Conservation (phyloP, 1,140 invertebrate species). For the Subanguina moxae region DNA sequence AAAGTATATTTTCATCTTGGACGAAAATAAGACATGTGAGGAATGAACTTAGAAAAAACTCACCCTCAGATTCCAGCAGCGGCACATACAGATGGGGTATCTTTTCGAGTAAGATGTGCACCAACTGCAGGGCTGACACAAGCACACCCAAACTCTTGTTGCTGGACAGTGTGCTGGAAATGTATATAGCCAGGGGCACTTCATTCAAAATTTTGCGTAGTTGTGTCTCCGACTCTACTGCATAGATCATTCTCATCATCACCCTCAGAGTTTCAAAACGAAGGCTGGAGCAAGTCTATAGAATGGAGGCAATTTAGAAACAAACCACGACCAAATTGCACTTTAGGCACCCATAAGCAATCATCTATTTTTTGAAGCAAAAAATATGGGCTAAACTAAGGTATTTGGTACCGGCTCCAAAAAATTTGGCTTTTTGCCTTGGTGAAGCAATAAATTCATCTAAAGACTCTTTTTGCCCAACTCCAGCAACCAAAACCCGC, state of each 20-base stretch:
- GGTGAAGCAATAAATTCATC: too few species aligned
- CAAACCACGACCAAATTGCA: slow-evolving; percentile 7
- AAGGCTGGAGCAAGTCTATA: slow-evolving; percentile 26
- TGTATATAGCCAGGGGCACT: slow-evolving; percentile 43
- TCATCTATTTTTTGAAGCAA: too few species aligned
- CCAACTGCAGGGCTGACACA: slow-evolving; percentile 49
- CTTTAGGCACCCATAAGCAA: slow-evolving; percentile 19
- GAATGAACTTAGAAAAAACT: too few species aligned
- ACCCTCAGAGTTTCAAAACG: slow-evolving; percentile 46
- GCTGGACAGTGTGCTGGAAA: slow-evolving; percentile 41
- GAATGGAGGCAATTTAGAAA: slow-evolving; percentile 24
- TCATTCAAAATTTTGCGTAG: slow-evolving; percentile 28
- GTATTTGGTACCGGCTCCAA: too few species aligned
- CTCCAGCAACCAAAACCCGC: too few species aligned
- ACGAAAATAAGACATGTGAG: slow-evolving; percentile 22
- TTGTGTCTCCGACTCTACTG: slow-evolving; percentile 38
- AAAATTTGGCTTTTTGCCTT: too few species aligned
- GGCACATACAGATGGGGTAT: slow-evolving; percentile 51
- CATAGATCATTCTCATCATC: slow-evolving; percentile 53
- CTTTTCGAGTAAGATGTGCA: slow-evolving; percentile 50
- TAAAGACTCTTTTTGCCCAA: too few species aligned
- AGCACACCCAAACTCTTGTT: slow-evolving; percentile 50
- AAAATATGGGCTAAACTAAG: too few species aligned
- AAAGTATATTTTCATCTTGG: slow-evolving; percentile 21
- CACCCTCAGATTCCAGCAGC: slow-evolving; percentile 52